phyloP scores from a whole-genome alignment of 2,113 vertebrate genomes.

The Plotosus lineatus region DNA sequence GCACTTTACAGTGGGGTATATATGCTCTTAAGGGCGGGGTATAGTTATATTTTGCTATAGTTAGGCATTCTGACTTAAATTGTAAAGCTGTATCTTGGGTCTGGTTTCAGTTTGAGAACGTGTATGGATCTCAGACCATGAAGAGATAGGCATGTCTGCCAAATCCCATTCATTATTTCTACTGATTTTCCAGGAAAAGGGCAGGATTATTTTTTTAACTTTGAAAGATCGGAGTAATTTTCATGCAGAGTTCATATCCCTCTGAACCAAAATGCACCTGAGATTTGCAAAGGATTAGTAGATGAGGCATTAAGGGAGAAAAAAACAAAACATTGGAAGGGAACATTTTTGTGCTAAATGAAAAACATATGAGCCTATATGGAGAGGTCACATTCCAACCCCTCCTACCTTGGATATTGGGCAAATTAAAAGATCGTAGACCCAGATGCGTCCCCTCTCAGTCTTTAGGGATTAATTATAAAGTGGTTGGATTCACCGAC shows the following conservation, averaged over 20 bases:
- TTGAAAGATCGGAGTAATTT: conserved; percentile 72
- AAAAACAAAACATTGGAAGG: conserved; percentile 57
- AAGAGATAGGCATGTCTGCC: not conserved
- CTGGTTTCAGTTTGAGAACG: conserved; percentile 3
- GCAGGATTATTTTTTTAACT: conserved; percentile 51
- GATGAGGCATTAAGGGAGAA: conserved; percentile 35
- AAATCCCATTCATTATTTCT: conserved; percentile 25
- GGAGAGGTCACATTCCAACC: conserved; percentile 53
- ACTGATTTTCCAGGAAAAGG: conserved; percentile 51
- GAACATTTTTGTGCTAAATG: conserved; percentile 67
- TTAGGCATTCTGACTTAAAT: not conserved
- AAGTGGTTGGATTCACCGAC: not conserved
- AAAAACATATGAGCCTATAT: conserved; percentile 66
- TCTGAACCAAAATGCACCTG: conserved; percentile 65
- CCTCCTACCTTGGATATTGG: not conserved
- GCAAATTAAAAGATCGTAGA: conserved; percentile 17
- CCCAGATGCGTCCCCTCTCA: not conserved
- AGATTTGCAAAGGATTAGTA: conserved; percentile 43
- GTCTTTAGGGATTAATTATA: not conserved
- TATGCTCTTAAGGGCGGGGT: not conserved
- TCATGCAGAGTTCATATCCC: conserved; percentile 64
- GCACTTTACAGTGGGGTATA: too few relatives aligned
- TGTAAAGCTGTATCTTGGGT: conserved; percentile 18
- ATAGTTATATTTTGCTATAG: not conserved
- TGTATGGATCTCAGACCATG: not conserved